Percentiles rank a stretch among this genome's conserved stretches.
Evolutionary conservation across 2,888 invertebrate genomes (phyloP).

Genomic region (Salticus scenicus): DNA sequence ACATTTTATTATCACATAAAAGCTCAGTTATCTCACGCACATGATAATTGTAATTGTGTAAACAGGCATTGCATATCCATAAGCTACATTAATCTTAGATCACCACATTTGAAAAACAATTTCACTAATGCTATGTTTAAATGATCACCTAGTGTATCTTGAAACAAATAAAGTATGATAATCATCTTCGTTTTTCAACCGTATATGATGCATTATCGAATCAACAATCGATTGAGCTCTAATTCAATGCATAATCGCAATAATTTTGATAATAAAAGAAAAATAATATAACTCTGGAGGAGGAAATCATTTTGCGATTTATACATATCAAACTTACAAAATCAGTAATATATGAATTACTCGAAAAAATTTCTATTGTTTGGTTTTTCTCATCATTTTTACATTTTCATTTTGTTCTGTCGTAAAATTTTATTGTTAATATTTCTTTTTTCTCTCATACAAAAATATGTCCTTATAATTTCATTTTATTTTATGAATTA

Average conservation of each 20-base stretch:
- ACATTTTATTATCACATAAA: too few relatives aligned
- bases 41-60: neutral
- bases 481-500: too few relatives aligned
- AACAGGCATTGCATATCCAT: neutral
- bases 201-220: neutral
- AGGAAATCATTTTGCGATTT: neutral
- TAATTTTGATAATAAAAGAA: neutral
- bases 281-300: neutral
- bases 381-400: too few relatives aligned
- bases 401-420: too few relatives aligned
- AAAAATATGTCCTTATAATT: too few relatives aligned
- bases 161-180: neutral
- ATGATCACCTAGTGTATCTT: neutral
- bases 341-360: too few relatives aligned
- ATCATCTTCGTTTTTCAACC: neutral
- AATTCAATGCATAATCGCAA: neutral
- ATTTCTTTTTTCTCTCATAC: too few relatives aligned
- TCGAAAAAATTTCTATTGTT: too few relatives aligned
- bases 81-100: neutral
- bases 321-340: too few relatives aligned
- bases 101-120: neutral
- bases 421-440: too few relatives aligned
- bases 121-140: neutral
- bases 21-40: too few relatives aligned
- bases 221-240: neutral